Evolutionary conservation across 2,113 vertebrate species (phyloP).

Genomic region (Rattus norvegicus): GRCr8 NC_086019.1:49272001-49272500

Average conservation of each 20-base stretch:
- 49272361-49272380: fast-evolving
- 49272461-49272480: fast-evolving
- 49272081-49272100: fast-evolving
- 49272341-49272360: fast-evolving
- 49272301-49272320: neutral
- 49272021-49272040: neutral
- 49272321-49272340: neutral
- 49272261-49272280: no score
- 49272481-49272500: fast-evolving
- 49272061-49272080: fast-evolving
- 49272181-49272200: neutral
- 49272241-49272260: neutral
- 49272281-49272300: fast-evolving
- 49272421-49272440: neutral
- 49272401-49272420: fast-evolving
- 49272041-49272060: neutral
- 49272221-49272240: fast-evolving
- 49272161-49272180: fast-evolving
- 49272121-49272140: fast-evolving
- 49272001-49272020: no score
- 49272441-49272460: neutral
- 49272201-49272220: no score
- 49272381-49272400: fast-evolving
- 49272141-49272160: neutral
- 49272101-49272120: fast-evolving